phyloP scores from a whole-genome alignment of 1,140 invertebrate genomes.

The Microplitis mediator region DNA sequence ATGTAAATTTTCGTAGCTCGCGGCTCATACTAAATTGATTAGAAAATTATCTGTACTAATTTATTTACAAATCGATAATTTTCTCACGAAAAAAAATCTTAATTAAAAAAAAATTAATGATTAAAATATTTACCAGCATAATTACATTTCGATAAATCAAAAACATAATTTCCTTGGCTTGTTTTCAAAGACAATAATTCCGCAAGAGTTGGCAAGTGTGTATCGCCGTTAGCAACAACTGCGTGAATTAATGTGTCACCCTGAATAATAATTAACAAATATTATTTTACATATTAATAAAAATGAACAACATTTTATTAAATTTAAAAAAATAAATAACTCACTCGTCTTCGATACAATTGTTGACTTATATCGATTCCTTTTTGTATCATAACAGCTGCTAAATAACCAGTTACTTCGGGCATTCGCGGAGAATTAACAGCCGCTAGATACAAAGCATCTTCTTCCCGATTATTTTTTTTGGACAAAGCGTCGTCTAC shows the following conservation, averaged over 20 bases:
- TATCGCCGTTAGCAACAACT: conserved; percentile 44
- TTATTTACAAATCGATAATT: neutral
- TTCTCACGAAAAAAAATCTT: neutral
- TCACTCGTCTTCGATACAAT: conserved; percentile 41
- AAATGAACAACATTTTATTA: neutral
- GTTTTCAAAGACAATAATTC: conserved; percentile 47
- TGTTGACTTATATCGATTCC: conserved; percentile 45
- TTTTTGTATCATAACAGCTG: conserved; percentile 45
- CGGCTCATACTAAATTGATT: neutral
- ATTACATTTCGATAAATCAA: conserved; percentile 48
- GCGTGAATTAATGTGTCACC: conserved; percentile 49
- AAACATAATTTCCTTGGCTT: conserved; percentile 41
- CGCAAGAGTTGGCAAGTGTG: conserved; percentile 38
- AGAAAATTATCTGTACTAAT: neutral
- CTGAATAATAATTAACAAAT: conserved; percentile 27
- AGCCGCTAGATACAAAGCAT: conserved; percentile 51
- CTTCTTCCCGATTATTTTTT: conserved; percentile 43
- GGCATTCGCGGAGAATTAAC: conserved; percentile 47
- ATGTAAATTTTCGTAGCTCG: no score
- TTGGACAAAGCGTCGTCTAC: conserved; percentile 36
- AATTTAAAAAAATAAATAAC: conserved; percentile 2
- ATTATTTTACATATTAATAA: neutral
- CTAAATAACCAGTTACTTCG: conserved; percentile 48
- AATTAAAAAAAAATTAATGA: conserved; percentile 1
- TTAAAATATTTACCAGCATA: conserved; percentile 44